phyloP scores from a whole-genome alignment of 2,888 invertebrate species.

The Lapara coniferarum region DNA sequence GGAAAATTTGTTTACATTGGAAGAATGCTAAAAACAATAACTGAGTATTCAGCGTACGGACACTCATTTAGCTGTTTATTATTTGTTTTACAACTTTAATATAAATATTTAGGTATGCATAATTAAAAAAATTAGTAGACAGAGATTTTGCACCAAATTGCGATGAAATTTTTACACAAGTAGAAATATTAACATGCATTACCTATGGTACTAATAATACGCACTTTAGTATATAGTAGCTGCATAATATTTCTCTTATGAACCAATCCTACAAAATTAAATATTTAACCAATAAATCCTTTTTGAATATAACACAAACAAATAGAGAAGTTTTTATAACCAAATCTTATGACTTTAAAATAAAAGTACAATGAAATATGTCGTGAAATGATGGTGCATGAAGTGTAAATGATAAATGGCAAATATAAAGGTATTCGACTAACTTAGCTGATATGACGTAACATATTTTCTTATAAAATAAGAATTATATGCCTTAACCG shows the following conservation, averaged over 20 bases:
- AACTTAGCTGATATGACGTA: slow-evolving; percentile 54
- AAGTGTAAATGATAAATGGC: slow-evolving; percentile 31
- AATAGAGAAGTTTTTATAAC: slow-evolving; percentile 17
- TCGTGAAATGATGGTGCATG: slow-evolving; percentile 44
- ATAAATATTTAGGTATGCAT: not conserved
- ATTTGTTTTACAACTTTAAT: not conserved
- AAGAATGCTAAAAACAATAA: not conserved
- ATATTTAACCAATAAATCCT: not conserved
- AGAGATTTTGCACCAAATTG: slow-evolving; percentile 55
- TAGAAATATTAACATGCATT: slow-evolving; percentile 9
- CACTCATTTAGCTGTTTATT: not conserved
- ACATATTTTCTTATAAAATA: slow-evolving; percentile 75
- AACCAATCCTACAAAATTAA: not conserved
- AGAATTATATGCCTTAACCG: slow-evolving; percentile 79
- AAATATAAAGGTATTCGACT: slow-evolving; percentile 26
- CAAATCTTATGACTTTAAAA: slow-evolving; percentile 32
- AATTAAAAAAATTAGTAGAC: slow-evolving; percentile 29
- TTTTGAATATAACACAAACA: not conserved
- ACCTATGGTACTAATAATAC: not conserved
- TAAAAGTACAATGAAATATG: slow-evolving; percentile 41
- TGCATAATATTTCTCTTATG: not conserved
- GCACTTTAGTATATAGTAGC: slow-evolving; percentile 16
- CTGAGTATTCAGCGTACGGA: not conserved
- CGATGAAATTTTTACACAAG: slow-evolving; percentile 11
- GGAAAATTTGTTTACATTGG: not conserved